These are phyloP conservation scores for Noctua janthina DNA, from an alignment of 2,888 invertebrate species.

Conservation along the genomic window DNA sequence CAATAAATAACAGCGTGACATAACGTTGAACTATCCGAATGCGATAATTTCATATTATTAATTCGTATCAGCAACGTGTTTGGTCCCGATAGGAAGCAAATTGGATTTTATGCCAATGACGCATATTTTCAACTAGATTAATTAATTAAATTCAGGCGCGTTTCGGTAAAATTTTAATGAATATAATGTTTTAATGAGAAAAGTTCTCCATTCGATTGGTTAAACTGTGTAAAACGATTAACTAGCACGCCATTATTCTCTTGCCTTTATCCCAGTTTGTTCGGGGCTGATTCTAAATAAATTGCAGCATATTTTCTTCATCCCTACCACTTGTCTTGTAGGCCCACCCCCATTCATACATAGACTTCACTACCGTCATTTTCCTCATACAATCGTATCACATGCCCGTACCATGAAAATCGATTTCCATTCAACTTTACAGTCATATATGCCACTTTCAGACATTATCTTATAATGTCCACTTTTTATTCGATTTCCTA, in stretches of 20 bases:
- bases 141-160: conserved; percentile 79
- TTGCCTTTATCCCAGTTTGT: not conserved
- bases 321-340: not conserved
- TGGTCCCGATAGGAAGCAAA: conserved; percentile 82
- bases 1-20: conserved; percentile 67
- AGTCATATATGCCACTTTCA: not conserved
- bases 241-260: conserved; percentile 11
- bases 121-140: conserved; percentile 82
- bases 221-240: conserved; percentile 37
- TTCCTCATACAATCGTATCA: not conserved
- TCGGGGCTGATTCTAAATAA: not conserved
- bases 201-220: conserved; percentile 45
- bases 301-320: not conserved
- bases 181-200: conserved; percentile 64
- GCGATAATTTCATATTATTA: conserved; percentile 85
- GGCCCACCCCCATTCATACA: not conserved
- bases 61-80: conserved; percentile 82
- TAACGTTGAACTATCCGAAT: conserved; percentile 75
- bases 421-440: not conserved
- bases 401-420: not conserved
- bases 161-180: conserved; percentile 75
- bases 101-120: conserved; percentile 85
- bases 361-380: not conserved
- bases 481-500: not conserved
- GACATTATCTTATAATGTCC: not conserved